phyloP scores from a whole-genome alignment of 2,113 vertebrate species.

The Salvelinus namaycush region DNA sequence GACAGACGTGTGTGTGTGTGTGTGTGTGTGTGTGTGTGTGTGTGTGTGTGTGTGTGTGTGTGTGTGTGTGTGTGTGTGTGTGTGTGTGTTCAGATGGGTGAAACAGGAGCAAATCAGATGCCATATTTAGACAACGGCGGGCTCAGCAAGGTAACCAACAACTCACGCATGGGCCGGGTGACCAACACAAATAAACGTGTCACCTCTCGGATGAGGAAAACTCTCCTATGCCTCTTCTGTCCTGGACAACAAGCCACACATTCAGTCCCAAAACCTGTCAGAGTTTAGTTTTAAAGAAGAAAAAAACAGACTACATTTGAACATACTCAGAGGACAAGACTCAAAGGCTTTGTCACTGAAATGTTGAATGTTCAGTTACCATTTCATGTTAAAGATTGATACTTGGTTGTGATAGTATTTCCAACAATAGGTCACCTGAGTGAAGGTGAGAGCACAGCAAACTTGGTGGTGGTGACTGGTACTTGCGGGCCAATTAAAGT shows the following conservation, averaged over 20 bases:
- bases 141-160: slow-evolving; percentile 28
- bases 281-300: background rate
- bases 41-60: too few relatives aligned
- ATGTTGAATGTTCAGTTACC: slow-evolving; percentile 49
- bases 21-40: too few relatives aligned
- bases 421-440: background rate
- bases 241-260: background rate
- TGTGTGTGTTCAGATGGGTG: background rate
- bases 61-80: too few relatives aligned
- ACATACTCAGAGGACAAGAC: slow-evolving; percentile 12
- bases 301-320: background rate
- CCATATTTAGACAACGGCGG: slow-evolving; percentile 43
- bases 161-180: background rate
- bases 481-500: background rate
- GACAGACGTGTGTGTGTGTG: background rate
- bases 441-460: background rate
- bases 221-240: background rate
- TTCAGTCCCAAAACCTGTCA: background rate
- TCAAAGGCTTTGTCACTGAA: slow-evolving; percentile 2
- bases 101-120: slow-evolving; percentile 27
- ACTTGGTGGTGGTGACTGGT: background rate
- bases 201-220: background rate
- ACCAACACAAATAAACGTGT: slow-evolving; percentile 44
- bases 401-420: background rate
- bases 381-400: slow-evolving; percentile 24